These are phyloP conservation scores for Staurois parvus DNA, from an alignment of 2,797 vertebrate genomes.

Conservation along the genomic window DNA sequence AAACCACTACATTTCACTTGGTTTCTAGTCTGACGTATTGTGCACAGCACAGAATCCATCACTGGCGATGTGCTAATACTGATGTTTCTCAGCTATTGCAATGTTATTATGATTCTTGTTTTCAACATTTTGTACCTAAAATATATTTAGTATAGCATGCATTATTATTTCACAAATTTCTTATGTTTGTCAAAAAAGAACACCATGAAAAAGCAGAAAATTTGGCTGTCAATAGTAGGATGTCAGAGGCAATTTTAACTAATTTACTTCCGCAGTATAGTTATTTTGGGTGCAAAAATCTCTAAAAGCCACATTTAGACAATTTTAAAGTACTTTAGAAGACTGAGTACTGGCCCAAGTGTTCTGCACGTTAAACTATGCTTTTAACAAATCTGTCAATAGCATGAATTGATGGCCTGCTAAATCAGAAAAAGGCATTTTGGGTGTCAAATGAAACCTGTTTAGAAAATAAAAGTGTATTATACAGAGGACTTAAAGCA, in stretches of 20 bases:
- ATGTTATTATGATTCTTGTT: too few relatives aligned
- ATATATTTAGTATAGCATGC: too few relatives aligned
- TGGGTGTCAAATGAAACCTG: background rate
- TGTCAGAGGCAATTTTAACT: slow-evolving; percentile 5
- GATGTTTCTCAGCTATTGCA: background rate
- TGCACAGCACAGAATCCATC: background rate
- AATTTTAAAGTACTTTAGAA: slow-evolving; percentile 20
- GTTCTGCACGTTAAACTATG: slow-evolving; percentile 2
- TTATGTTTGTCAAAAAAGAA: too few relatives aligned
- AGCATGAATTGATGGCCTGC: slow-evolving; percentile 24
- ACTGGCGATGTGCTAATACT: slow-evolving; percentile 15
- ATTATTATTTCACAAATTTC: too few relatives aligned
- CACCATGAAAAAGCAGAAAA: background rate
- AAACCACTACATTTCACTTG: background rate
- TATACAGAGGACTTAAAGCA: background rate
- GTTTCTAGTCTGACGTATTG: background rate
- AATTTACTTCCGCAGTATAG: background rate
- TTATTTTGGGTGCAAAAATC: background rate
- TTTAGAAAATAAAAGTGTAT: background rate
- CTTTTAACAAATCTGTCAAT: slow-evolving; percentile 37
- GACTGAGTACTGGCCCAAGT: background rate
- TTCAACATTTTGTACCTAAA: too few relatives aligned
- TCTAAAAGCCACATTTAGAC: slow-evolving; percentile 20
- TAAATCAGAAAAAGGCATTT: slow-evolving; percentile 6
- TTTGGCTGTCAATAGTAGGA: slow-evolving; percentile 7